Evolutionary conservation across 1,140 invertebrate species (phyloP), one percentile per base, ranked within the genome.

Genomic region (Saccostrea cuccullata): DNA sequence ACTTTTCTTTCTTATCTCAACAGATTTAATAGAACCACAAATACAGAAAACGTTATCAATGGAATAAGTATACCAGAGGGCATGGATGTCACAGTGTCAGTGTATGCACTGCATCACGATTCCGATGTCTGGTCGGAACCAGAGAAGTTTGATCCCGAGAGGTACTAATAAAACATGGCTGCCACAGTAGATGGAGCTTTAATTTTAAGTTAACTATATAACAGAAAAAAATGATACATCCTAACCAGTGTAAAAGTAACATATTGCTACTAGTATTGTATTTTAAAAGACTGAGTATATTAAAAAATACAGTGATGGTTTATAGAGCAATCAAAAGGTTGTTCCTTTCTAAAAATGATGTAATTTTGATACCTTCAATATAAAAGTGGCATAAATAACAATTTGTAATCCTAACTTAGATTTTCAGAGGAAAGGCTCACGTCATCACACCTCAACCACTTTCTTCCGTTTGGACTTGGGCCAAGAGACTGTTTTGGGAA

Each of bases 61-160:
- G 92, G 93, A 0, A 90, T 92, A 23, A 87, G 83, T 8, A 91
- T 96, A 13, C 88, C 84, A 0, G 91, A 92, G 67, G 92, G 92
- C 20, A 91, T 90, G 55, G 90, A 92, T 2, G 73, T 97, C 2
- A 91, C 92, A 58, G 92, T 96, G 58, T 95, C 96, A 0, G 92
- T 95, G 5, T 96, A 95, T 88, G 95, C 95, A 0, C 94, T 97
- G 20, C 96, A 97, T 82, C 91, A 92, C 55, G 93, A 95, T 89
- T 93, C 93, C 11, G 93, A 95, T 47, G 92, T 93, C 86, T 96
- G 94, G 94, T 90, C 90, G 26, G 92, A 95, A 8, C 95, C 95
- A 11, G 93, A 95, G n/a, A 92, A 89, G 60, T 96, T 96, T 90
- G 92, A 94, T 89, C 95, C 95, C 11, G 94, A 95, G 20, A 91